Base-by-base conservation (phyloP, 2,113 vertebrate genomes). In the Toxotes chatareus region DNA sequence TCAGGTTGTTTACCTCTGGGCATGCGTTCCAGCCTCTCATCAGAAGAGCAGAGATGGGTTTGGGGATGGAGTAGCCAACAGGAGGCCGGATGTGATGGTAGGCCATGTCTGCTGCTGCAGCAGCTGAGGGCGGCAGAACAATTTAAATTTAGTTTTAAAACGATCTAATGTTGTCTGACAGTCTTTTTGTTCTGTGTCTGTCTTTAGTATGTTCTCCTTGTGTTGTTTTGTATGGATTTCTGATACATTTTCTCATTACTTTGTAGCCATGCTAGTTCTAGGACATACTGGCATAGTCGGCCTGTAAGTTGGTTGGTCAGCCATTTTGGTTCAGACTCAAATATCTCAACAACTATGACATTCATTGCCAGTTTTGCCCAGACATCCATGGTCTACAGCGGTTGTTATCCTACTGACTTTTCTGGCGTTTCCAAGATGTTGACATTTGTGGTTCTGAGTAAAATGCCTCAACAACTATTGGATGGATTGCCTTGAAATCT, bases 61-160 rank as follows among this genome's bases (percentile, higher is more conserved):
- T 98, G 70, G 97, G 98, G 83, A 99, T 97, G 76, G 97, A 98
- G 89, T 97, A 98, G 0, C 98, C 97, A 7, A 99, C 94, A 31
- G 97, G 98, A 0, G 97, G 98, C 53, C 97, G 92, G 89, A 99
- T 94, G 76, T 97, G 97, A 91, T 98, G 97, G 68, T 99, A 99
- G 0, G 97, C 97, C 98, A 98, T 99, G 92, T 99, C 97, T 0
- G 98, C 97, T 0, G 97, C 97, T 0, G 97, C 97, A 0, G 97
- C 97, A 0, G 97, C 97, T 99, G 87, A 36, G 79, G 46, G 66
- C 12, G 65, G 27, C 57, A 56, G 13, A 51, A 67, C 36, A 4
- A 11, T 40, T 59, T 17, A 10, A 12, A 60, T 21, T 32, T 38
- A 21, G 17, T 0, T 60, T 55, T 27, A 1, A 79, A 61, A 79